phyloP scores from a whole-genome alignment of 2,113 vertebrate species.

The Nettapus auritus region DNA sequence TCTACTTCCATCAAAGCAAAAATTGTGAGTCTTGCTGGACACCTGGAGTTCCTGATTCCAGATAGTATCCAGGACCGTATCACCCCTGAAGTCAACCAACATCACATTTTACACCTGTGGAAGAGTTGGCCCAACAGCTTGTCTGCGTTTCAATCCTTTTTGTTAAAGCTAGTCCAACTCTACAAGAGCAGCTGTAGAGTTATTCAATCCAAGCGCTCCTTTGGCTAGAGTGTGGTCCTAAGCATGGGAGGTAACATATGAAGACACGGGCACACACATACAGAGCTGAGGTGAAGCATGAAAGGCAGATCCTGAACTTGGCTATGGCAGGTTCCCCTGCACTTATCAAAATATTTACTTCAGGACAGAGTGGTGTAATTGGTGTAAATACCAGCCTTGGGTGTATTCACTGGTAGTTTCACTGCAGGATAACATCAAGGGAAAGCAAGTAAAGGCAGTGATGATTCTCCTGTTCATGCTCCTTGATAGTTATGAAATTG shows the following conservation, averaged over 20 bases:
- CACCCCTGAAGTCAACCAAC: neutral
- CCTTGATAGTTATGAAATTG: constrained; percentile 10
- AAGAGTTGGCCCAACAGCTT: neutral
- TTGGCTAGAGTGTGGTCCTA: neutral
- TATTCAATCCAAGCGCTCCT: neutral
- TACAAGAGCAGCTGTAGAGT: neutral
- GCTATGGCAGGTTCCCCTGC: neutral
- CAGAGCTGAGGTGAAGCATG: neutral
- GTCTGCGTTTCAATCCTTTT: neutral
- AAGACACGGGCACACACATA: neutral
- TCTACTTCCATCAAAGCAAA: neutral
- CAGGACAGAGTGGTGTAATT: neutral
- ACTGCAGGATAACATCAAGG: constrained; percentile 43
- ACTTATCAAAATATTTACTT: constrained; percentile 15
- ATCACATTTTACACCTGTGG: neutral
- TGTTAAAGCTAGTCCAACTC: neutral
- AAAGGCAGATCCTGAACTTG: neutral
- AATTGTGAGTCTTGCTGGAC: neutral
- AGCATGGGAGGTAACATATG: rapidly evolving
- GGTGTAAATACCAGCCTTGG: neutral
- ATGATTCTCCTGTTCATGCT: neutral
- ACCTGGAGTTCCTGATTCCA: neutral
- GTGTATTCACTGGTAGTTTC: constrained; percentile 24
- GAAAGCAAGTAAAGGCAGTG: constrained; percentile 24
- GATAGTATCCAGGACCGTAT: rapidly evolving